Conservation (phyloP, 1,140 invertebrate genomes). For the Adoxophyes honmai region DNA sequence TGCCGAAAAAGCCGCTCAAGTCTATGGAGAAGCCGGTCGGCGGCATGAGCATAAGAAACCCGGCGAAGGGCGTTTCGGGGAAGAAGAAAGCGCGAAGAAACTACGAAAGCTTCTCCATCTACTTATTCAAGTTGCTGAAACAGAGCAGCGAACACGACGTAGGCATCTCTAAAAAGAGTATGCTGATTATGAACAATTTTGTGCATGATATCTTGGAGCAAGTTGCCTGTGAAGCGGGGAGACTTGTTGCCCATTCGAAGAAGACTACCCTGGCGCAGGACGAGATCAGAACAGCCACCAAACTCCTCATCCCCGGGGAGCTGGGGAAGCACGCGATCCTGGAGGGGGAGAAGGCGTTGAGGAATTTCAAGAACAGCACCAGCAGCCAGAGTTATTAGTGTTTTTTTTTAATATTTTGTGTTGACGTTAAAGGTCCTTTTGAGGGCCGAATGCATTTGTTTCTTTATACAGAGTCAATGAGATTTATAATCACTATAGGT, state of each 20-base stretch:
- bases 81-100: slow-evolving; percentile 74
- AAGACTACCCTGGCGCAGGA: slow-evolving; percentile 70
- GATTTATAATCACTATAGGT: no score
- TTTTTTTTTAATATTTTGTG: neutral
- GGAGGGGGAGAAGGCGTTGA: slow-evolving; percentile 80
- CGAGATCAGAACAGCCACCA: slow-evolving; percentile 68
- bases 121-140: slow-evolving; percentile 85
- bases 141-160: slow-evolving; percentile 54
- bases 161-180: slow-evolving; percentile 58
- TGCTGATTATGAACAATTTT: slow-evolving; percentile 83
- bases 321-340: slow-evolving; percentile 47
- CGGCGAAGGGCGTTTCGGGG: slow-evolving; percentile 30
- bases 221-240: slow-evolving; percentile 78
- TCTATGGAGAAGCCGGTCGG: slow-evolving; percentile 38
- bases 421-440: slow-evolving; percentile 11
- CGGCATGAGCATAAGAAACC: slow-evolving; percentile 27
- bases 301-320: slow-evolving; percentile 58
- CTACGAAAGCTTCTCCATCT: slow-evolving; percentile 83
- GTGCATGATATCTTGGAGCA: slow-evolving; percentile 74
- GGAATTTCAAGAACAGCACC: slow-evolving; percentile 53
- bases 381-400: slow-evolving; percentile 8
- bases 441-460: slow-evolving; percentile 1
- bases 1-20: slow-evolving; percentile 38
- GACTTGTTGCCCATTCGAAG: slow-evolving; percentile 78
- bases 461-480: neutral